A percentile compares a stretch with the other conserved stretches of the same genome.
These are phyloP conservation scores for Arge pagana DNA, from an alignment of 2,888 invertebrate species.

Conservation along the genomic window DNA sequence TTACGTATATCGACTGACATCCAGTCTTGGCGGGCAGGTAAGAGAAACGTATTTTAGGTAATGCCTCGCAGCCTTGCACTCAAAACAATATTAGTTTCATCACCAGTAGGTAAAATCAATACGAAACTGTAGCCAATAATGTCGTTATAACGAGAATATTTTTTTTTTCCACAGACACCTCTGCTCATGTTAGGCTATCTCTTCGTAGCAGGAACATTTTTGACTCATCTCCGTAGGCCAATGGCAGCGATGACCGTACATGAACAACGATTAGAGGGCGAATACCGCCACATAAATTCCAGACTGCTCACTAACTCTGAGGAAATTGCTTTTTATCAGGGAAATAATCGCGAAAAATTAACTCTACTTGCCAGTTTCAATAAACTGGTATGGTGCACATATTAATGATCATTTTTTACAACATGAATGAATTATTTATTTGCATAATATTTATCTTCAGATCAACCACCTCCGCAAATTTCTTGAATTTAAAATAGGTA, in stretches of 20 bases:
- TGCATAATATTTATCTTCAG: conserved; percentile 52
- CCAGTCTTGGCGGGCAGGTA: conserved; percentile 81
- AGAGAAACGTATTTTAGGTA: too few relatives aligned
- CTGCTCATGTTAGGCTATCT: conserved; percentile 86
- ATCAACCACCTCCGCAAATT: conserved; percentile 83
- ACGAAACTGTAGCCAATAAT: too few relatives aligned
- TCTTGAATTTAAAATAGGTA: conserved; percentile 84
- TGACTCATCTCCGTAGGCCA: conserved; percentile 87
- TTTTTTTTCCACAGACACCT: conserved; percentile 73
- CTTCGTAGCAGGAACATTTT: conserved; percentile 80
- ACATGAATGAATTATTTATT: conserved; percentile 14
- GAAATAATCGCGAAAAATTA: conserved; percentile 83
- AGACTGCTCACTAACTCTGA: conserved; percentile 96
- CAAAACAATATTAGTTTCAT: too few relatives aligned
- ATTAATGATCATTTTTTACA: not conserved
- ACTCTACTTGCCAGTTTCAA: conserved; percentile 88
- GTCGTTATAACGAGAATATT: too few relatives aligned
- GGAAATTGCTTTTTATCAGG: conserved; percentile 85
- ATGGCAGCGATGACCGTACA: conserved; percentile 84
- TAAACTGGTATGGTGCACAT: conserved; percentile 65
- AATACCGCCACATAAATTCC: conserved; percentile 96
- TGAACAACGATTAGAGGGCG: conserved; percentile 98
- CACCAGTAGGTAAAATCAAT: too few relatives aligned
- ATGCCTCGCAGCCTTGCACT: too few relatives aligned
- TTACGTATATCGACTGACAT: conserved; percentile 87